Evolutionary conservation across 2,888 invertebrate genomes (phyloP).

Genomic region (Cryptops parisi): DNA sequence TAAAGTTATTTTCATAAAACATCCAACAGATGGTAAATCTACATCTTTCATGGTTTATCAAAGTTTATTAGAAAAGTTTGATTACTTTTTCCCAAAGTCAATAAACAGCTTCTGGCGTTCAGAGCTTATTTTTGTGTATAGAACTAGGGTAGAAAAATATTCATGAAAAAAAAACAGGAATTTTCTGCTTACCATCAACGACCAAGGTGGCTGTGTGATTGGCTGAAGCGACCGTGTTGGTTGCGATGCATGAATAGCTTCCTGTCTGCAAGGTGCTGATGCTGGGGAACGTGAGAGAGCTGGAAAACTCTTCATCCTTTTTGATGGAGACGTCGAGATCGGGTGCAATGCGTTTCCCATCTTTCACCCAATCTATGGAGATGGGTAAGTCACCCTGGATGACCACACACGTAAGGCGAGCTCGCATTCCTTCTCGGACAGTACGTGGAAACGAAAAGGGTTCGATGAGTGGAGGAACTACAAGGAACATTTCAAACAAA

Average conservation of each 20-base stretch:
- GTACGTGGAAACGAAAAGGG: slow-evolving; percentile 18
- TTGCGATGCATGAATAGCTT: slow-evolving; percentile 18
- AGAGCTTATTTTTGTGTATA: no score
- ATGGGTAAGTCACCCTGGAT: slow-evolving; percentile 31
- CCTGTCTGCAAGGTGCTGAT: slow-evolving; percentile 15
- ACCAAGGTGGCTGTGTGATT: slow-evolving; percentile 17
- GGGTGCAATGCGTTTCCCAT: slow-evolving; percentile 24
- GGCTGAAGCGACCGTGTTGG: slow-evolving; percentile 15
- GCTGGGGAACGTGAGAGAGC: slow-evolving; percentile 18
- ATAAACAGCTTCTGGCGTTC: no score
- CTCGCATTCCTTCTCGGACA: slow-evolving; percentile 18
- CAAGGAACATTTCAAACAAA: no score
- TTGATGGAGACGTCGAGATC: slow-evolving; percentile 16
- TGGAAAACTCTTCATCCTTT: slow-evolving; percentile 18
- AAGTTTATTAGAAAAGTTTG: no score
- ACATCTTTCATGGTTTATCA: no score
- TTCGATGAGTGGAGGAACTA: slow-evolving; percentile 18
- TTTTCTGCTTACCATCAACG: slow-evolving; percentile 15
- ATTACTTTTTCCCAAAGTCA: no score
- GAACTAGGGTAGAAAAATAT: no score
- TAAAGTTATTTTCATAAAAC: no score
- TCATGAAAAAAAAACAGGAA: not conserved
- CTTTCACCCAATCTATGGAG: slow-evolving; percentile 33
- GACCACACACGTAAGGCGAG: slow-evolving; percentile 18
- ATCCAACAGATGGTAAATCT: no score